These are phyloP conservation scores for Pollachius pollachius DNA, from an alignment of 2,113 vertebrate genomes.

Conservation along the genomic window DNA sequence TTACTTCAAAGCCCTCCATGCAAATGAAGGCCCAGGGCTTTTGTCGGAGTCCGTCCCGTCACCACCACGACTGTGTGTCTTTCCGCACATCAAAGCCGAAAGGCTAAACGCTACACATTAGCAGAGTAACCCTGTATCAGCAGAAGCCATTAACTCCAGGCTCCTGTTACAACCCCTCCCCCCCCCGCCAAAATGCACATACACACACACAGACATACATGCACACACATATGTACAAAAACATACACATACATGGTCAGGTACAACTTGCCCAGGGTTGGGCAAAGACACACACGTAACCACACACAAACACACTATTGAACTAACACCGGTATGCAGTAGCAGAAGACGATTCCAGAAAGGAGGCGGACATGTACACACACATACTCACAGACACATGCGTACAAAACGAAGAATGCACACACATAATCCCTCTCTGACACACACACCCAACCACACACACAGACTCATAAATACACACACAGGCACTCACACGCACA, in stretches of 20 bases:
- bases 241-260: constrained; percentile 23
- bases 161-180: constrained; percentile 46
- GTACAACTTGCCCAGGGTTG: constrained; percentile 57
- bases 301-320: background rate
- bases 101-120: constrained; percentile 55
- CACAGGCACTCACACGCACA: background rate
- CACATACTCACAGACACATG: background rate
- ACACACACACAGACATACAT: too few relatives aligned
- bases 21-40: constrained; percentile 9
- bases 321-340: background rate
- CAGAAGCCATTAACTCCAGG: constrained; percentile 53
- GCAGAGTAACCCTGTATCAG: constrained; percentile 45
- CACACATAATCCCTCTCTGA: background rate
- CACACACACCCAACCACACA: too few relatives aligned
- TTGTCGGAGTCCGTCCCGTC: constrained; percentile 26
- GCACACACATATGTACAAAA: too few relatives aligned
- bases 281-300: background rate
- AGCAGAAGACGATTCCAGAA: background rate
- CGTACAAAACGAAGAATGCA: constrained; percentile 18
- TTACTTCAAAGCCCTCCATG: constrained; percentile 29
- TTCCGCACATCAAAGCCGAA: constrained; percentile 53
- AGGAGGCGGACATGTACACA: background rate
- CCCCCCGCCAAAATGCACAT: background rate
- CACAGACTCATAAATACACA: too few relatives aligned
- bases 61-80: constrained; percentile 30